Conservation (phyloP, 2,113 vertebrate genomes). For the Nicator chloris region DNA sequence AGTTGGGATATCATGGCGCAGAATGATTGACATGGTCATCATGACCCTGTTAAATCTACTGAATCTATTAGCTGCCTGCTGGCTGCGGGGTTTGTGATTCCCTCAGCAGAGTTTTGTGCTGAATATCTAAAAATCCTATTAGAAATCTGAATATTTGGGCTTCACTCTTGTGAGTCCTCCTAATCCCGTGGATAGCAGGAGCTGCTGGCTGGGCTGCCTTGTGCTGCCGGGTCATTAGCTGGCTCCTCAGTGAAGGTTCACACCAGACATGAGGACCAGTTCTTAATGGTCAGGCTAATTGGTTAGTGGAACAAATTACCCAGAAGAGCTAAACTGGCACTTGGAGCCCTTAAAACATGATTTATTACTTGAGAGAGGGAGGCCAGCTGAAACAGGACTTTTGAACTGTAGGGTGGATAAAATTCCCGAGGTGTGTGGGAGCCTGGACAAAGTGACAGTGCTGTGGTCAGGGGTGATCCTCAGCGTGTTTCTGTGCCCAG, state of each 20-base stretch:
- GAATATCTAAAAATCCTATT: not conserved
- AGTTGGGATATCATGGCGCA: not conserved
- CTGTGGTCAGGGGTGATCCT: not conserved
- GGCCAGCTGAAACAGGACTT: not conserved
- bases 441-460: not conserved
- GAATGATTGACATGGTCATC: not conserved
- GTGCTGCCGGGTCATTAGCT: not conserved
- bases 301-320: not conserved
- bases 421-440: accelerated
- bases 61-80: not conserved
- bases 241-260: not conserved
- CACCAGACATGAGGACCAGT: not conserved
- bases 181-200: not conserved
- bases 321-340: not conserved
- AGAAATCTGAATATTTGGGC: not conserved
- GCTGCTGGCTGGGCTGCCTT: not conserved
- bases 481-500: not conserved
- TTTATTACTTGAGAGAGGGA: not conserved
- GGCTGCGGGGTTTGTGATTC: not conserved
- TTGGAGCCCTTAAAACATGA: not conserved
- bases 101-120: not conserved
- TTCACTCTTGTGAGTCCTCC: not conserved
- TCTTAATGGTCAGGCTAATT: not conserved
- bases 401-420: not conserved
- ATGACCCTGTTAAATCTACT: not conserved